Conservation (phyloP, 2,888 invertebrate genomes). For the Blera fallax region DNA sequence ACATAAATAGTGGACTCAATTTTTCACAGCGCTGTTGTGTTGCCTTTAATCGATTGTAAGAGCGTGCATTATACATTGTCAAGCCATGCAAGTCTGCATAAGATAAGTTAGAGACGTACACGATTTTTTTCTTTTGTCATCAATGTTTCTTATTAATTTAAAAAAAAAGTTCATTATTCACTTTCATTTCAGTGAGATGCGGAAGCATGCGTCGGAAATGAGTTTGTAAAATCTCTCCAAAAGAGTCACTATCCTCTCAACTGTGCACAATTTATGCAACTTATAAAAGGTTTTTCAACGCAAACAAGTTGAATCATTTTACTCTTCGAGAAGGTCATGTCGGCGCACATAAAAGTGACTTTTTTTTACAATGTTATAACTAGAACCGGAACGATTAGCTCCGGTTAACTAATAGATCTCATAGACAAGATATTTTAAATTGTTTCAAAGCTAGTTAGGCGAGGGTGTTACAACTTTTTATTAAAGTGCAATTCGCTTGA, state of each 20-base stretch:
- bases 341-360: background rate
- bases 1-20: too few relatives aligned
- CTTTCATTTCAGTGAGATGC: background rate
- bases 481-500: background rate
- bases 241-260: background rate
- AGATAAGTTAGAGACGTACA: background rate
- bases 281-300: background rate
- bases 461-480: background rate
- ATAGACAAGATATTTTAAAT: background rate
- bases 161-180: background rate
- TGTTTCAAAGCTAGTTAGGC: background rate
- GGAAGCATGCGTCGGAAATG: background rate
- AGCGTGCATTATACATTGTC: too few relatives aligned
- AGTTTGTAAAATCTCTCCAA: background rate
- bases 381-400: conserved; percentile 7
- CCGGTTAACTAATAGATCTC: background rate
- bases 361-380: background rate
- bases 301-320: conserved; percentile 1
- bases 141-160: background rate
- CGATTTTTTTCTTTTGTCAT: background rate
- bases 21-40: too few relatives aligned
- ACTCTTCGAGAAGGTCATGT: background rate
- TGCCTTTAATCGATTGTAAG: too few relatives aligned
- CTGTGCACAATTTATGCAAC: background rate
- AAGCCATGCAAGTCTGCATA: background rate